A percentile compares a stretch with the other conserved stretches of the same genome.
phyloP scores from a whole-genome alignment of 2,888 invertebrate species.

The Calliopum simillimum region DNA sequence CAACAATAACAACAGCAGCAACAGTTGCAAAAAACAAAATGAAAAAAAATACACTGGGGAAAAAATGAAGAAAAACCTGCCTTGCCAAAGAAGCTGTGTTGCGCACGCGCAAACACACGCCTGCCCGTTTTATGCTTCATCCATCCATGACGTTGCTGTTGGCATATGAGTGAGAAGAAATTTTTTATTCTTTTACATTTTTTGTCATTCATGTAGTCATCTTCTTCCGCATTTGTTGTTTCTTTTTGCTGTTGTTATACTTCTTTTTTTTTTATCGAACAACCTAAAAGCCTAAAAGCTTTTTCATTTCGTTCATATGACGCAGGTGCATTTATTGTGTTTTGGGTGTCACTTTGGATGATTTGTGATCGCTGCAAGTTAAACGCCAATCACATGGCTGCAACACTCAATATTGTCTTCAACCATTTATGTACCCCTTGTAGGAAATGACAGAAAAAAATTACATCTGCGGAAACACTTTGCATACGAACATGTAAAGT shows the following conservation, averaged over 20 bases:
- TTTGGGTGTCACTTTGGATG: neutral
- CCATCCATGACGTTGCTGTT: neutral
- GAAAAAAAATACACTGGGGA: neutral
- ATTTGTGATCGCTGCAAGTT: neutral
- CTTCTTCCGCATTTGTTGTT: neutral
- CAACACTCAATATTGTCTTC: neutral
- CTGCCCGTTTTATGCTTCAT: neutral
- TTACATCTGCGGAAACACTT: too few species aligned
- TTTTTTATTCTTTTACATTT: neutral
- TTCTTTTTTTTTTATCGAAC: neutral
- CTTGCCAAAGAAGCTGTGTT: neutral
- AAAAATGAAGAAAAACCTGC: neutral
- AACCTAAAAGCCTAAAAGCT: neutral
- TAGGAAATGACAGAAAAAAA: too few species aligned
- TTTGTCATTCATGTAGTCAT: too few species aligned
- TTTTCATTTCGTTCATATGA: neutral
- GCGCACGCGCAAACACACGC: neutral
- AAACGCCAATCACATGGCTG: constrained; percentile 11
- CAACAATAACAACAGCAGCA: neutral
- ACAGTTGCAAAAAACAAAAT: neutral
- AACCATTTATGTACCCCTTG: too few species aligned
- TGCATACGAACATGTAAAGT: too few species aligned
- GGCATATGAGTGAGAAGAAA: neutral
- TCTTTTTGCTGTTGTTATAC: neutral
- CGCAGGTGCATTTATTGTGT: neutral